A percentile compares a stretch with the other conserved stretches of the same genome.
phyloP scores from a whole-genome alignment of 2,797 vertebrate species.

The Odontamblyopus lacepedii region DNA sequence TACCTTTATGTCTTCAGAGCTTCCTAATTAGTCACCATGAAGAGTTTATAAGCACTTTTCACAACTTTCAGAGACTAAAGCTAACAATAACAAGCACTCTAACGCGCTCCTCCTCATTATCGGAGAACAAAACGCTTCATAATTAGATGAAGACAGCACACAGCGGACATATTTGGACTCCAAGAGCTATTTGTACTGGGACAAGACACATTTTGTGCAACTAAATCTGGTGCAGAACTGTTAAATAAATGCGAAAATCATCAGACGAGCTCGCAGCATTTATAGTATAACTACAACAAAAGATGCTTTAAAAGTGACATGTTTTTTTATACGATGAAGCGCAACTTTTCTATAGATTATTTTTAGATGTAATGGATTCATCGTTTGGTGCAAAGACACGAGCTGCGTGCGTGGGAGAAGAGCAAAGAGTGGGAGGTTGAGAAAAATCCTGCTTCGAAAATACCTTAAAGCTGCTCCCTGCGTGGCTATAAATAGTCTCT shows the following conservation, averaged over 20 bases:
- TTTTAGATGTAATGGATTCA: neutral
- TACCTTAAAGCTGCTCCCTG: conserved; percentile 42
- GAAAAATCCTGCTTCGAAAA: conserved; percentile 57
- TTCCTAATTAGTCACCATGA: no score
- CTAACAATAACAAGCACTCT: no score
- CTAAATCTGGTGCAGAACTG: no score
- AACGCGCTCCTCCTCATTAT: no score
- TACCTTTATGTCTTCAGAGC: no score
- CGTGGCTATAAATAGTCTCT: conserved; percentile 56
- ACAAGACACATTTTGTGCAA: neutral
- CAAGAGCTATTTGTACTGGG: neutral
- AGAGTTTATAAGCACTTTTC: no score
- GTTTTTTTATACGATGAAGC: neutral
- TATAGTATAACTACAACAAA: neutral
- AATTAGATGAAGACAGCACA: no score
- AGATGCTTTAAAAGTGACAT: neutral
- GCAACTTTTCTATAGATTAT: neutral
- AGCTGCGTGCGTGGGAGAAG: neutral
- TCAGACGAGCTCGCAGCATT: neutral
- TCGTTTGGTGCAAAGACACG: neutral
- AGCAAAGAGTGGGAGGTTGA: conserved; percentile 46
- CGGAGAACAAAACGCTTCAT: no score
- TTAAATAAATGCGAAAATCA: neutral
- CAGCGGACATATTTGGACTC: no score
- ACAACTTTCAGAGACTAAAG: no score